phyloP scores from a whole-genome alignment of 2,797 vertebrate genomes.

The Mus caroli region DNA sequence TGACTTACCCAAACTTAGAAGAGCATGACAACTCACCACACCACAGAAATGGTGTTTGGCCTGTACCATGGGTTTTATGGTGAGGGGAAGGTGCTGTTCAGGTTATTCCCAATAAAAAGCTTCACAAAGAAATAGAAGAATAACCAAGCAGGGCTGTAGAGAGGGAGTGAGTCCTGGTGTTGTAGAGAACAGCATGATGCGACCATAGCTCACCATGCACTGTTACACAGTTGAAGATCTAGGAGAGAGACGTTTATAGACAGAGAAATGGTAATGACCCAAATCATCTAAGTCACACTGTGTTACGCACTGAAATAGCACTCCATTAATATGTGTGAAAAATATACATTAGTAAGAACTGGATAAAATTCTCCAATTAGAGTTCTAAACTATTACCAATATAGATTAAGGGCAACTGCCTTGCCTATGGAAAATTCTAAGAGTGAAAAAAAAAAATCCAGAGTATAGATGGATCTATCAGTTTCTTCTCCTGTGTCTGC shows the following conservation, averaged over 20 bases:
- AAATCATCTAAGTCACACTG: too few species aligned
- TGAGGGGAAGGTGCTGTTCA: not conserved
- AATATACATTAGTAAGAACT: not conserved
- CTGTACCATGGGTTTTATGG: not conserved
- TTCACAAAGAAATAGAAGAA: not conserved
- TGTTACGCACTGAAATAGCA: not conserved
- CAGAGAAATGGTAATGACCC: not conserved
- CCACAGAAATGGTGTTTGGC: not conserved
- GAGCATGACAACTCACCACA: not conserved
- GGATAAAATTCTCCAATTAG: conserved; percentile 5
- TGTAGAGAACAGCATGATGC: too few species aligned
- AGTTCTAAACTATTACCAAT: not conserved
- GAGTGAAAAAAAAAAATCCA: not conserved
- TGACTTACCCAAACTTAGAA: not conserved
- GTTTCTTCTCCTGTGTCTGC: not conserved
- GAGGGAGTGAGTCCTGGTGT: not conserved
- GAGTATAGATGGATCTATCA: not conserved
- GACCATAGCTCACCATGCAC: not conserved
- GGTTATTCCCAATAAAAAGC: not conserved
- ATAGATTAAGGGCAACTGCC: not conserved
- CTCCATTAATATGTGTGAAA: not conserved
- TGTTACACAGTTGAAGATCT: not conserved
- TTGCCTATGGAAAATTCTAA: not conserved
- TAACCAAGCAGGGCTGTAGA: not conserved
- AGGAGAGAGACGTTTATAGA: not conserved